Conservation (phyloP, 2,888 invertebrate genomes). For the Iphiclides podalirius region DNA sequence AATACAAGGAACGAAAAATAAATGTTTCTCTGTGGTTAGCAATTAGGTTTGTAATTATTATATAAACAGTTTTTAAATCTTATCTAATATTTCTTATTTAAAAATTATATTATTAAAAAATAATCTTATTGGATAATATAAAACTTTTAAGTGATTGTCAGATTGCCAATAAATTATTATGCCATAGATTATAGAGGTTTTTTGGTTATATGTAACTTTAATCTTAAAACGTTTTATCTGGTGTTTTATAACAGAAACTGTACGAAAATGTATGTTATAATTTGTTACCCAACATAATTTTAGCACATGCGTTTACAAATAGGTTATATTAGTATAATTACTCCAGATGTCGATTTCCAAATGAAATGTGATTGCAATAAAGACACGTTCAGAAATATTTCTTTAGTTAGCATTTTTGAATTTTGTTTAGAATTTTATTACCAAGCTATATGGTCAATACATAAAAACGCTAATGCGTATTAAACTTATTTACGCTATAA, state of each 20-base stretch:
- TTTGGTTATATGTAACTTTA: neutral
- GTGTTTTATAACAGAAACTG: neutral
- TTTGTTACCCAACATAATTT: too few species aligned
- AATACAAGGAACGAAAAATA: conserved; percentile 11
- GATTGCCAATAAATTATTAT: neutral
- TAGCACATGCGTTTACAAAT: neutral
- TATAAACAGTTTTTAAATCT: too few species aligned
- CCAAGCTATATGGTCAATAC: neutral
- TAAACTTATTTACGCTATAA: neutral
- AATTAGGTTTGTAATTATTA: neutral
- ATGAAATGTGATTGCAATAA: conserved; percentile 46
- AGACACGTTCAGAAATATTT: conserved; percentile 37
- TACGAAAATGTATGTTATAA: neutral
- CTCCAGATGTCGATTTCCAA: conserved; percentile 33
- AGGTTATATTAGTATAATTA: conserved; percentile 12
- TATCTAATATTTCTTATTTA: conserved; percentile 5
- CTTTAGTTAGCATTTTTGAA: neutral
- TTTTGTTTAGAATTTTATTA: neutral
- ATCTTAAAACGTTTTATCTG: neutral
- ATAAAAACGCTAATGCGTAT: neutral
- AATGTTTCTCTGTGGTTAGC: conserved; percentile 1
- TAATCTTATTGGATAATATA: neutral
- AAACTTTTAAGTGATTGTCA: too few species aligned
- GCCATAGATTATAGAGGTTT: neutral
- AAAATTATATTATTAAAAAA: neutral